Percentiles rank a stretch among this genome's conserved stretches.
phyloP scores from a whole-genome alignment of 2,888 invertebrate species.

The Platycheirus albimanus region DNA sequence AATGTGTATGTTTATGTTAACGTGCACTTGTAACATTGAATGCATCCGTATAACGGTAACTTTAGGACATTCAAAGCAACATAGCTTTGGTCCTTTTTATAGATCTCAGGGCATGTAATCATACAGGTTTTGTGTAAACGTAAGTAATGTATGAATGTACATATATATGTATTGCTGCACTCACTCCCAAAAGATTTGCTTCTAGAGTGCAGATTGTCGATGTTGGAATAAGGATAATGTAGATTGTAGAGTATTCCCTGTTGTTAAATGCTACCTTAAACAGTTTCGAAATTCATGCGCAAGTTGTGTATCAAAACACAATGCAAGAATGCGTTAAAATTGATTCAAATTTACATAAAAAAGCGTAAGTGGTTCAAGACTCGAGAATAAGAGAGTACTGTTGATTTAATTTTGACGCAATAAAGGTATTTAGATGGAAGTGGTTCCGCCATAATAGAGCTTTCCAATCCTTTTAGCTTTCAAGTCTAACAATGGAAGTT shows the following conservation, averaged over 20 bases:
- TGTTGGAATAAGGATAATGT: conserved; percentile 35
- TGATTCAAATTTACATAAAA: too few species aligned
- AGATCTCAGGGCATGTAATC: conserved; percentile 65
- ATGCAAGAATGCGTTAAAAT: too few species aligned
- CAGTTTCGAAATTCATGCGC: conserved; percentile 32
- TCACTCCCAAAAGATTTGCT: conserved; percentile 35
- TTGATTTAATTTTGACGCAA: too few species aligned
- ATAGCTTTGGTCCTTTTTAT: background rate
- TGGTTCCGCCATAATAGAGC: too few species aligned
- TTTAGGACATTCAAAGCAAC: conserved; percentile 53
- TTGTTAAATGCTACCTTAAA: conserved; percentile 40
- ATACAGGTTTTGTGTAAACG: conserved; percentile 51
- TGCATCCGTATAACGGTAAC: conserved; percentile 49
- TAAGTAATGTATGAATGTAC: conserved; percentile 19
- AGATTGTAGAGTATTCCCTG: conserved; percentile 38
- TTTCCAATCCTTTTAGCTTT: too few species aligned
- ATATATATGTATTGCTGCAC: too few species aligned
- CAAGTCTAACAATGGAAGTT: too few species aligned
- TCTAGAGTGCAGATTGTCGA: conserved; percentile 64
- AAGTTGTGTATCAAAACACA: background rate
- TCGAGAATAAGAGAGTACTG: too few species aligned
- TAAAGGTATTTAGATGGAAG: too few species aligned
- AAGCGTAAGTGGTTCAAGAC: too few species aligned
- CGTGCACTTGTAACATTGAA: conserved; percentile 37
- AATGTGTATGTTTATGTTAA: conserved; percentile 14